Evolutionary conservation across 2,113 vertebrate genomes (phyloP), one percentile per base, ranked within the genome.

Genomic region (Rafetus swinhoei): DNA sequence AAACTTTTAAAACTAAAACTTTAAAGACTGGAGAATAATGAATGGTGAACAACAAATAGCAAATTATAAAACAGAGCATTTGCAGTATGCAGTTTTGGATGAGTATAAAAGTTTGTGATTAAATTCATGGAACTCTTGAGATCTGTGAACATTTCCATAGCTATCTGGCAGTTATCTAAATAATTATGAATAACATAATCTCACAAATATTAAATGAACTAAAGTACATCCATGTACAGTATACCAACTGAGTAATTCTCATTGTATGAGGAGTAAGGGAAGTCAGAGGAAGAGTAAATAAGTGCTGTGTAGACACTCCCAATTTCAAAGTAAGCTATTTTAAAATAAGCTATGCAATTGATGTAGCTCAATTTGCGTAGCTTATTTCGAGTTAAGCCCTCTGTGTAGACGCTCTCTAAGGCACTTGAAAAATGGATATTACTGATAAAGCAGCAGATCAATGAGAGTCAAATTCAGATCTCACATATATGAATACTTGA

Each of bases 361-460:
- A 45, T 45, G 45, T 45, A 45, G 45, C 45, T 45, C 45, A 45
- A 45, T 45, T 45, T 45, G 45, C 45, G 5, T 45, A 45, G 45
- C 45, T 45, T 45, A 45, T 45, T 45, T 45, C 45, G 45, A 45
- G 45, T 45, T 45, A 45, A 45, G 45, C 45, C 45, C 45, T 45
- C 45, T 45, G 45, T 45, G 45, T 45, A 45, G 45, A 45, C 5
- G 45, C 45, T 45, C 45, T 45, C 45, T 84, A 82, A 82, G 27
- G 5, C 1, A 7, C 55, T 24, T 27, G 39, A 76, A 92, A 79
- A 83, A 45, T 24, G 6, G 45, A 11, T 22, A 45, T 13, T 35
- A 2, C 0, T 0, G 7, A 72, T 77, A 35, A 9, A 62, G 39
- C 6, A 76, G 39, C 79, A 10, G 59, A 27, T 27, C 22, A 85